These are phyloP conservation scores for Amblyjoppa proteus DNA, from an alignment of 2,888 invertebrate species.

Conservation along the genomic window DNA sequence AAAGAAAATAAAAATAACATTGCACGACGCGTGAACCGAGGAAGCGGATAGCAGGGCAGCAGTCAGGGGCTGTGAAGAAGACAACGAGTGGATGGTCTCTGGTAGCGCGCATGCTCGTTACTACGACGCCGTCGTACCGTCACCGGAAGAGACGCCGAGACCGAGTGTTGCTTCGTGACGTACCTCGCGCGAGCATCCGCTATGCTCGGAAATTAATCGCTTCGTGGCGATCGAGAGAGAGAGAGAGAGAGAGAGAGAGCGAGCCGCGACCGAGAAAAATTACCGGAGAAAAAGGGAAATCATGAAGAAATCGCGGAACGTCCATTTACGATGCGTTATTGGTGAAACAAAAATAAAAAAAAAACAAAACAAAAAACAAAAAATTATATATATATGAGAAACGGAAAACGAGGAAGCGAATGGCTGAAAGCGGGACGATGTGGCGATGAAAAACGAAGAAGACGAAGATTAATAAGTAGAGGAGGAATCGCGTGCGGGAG, in stretches of 20 bases:
- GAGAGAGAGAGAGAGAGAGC: too few relatives aligned
- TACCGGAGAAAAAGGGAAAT: not conserved
- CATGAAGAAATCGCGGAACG: conserved; percentile 12
- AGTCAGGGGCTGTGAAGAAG: conserved; percentile 25
- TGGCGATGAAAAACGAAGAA: not conserved
- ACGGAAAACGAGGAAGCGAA: not conserved
- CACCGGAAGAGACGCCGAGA: conserved; percentile 3
- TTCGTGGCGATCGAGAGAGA: not conserved
- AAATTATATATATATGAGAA: conserved; percentile 7
- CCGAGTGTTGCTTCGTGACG: conserved; percentile 4
- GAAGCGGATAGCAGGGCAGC: not conserved
- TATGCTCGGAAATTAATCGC: not conserved
- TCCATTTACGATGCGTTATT: conserved; percentile 26
- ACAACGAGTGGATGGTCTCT: conserved; percentile 14
- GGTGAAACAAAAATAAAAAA: not conserved
- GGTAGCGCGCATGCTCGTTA: not conserved
- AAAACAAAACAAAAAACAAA: not conserved
- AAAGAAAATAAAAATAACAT: not conserved
- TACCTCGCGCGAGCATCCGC: conserved; percentile 1
- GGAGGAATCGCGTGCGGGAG: conserved; percentile 50
- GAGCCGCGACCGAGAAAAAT: not conserved
- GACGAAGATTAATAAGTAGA: conserved; percentile 44
- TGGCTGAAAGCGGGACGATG: conserved; percentile 1
- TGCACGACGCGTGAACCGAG: not conserved
- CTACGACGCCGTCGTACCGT: not conserved